Percentiles rank a stretch among this genome's conserved stretches.
phyloP scores from a whole-genome alignment of 1,140 invertebrate genomes.

The Saccostrea cuccullata region DNA sequence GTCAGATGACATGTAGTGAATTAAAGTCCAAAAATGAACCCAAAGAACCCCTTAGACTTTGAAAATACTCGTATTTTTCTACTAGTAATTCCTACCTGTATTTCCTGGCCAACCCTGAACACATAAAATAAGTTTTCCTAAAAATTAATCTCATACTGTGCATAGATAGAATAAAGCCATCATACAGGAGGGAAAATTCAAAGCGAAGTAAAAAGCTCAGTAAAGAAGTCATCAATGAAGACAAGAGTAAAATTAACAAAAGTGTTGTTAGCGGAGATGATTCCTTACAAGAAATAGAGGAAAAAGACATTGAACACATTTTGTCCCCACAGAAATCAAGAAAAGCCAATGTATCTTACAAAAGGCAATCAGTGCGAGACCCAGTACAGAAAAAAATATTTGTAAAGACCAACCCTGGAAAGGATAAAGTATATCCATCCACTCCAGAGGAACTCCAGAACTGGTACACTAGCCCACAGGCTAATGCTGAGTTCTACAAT shows the following conservation, averaged over 20 bases:
- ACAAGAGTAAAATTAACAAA: not conserved
- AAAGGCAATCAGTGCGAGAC: not conserved
- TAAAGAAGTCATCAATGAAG: not conserved
- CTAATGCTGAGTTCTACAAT: not conserved
- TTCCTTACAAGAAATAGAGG: not conserved
- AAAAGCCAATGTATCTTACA: conserved; percentile 6
- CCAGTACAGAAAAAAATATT: not conserved
- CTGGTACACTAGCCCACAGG: not conserved
- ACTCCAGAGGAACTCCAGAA: not conserved
- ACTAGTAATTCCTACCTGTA: too few species aligned
- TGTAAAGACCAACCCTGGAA: not conserved
- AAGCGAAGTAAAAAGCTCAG: not conserved
- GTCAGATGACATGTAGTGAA: too few species aligned
- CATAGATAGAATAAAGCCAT: not conserved
- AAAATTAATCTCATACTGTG: not conserved
- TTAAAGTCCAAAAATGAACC: too few species aligned
- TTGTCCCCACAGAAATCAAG: not conserved
- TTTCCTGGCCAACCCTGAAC: too few species aligned
- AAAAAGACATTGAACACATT: not conserved
- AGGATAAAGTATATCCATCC: not conserved
- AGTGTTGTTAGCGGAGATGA: conserved; percentile 15
- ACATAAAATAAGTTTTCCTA: not conserved
- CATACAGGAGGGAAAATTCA: not conserved
- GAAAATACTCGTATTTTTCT: too few species aligned
- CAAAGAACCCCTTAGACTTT: too few species aligned